Percentiles rank a stretch among this genome's conserved stretches.
Evolutionary conservation across 2,888 invertebrate species (phyloP).

Genomic region (Tipula confusa): DNA sequence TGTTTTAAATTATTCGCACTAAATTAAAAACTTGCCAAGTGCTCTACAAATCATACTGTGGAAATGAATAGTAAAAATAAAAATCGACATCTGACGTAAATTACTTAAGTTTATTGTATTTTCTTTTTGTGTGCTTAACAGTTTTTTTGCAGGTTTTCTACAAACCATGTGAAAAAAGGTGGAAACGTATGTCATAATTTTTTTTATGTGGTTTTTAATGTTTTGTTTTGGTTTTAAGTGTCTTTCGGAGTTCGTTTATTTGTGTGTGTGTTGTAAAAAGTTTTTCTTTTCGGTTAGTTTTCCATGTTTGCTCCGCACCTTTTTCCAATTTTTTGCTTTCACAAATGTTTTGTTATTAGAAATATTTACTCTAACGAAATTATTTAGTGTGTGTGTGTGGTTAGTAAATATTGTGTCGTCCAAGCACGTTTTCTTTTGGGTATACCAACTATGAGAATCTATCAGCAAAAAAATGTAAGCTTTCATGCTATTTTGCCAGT

Average conservation of each 20-base stretch:
- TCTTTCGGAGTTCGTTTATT: background rate
- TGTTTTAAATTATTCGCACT: no score
- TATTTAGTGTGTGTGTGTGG: background rate
- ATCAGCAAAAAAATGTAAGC: background rate
- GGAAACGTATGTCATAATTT: background rate
- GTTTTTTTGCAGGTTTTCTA: background rate
- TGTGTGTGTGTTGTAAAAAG: background rate
- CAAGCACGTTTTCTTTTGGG: background rate
- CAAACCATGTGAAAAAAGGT: slow-evolving; percentile 1
- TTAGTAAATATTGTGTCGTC: background rate
- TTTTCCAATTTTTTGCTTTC: no score
- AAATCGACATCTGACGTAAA: background rate
- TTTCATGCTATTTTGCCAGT: background rate
- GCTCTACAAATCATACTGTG: no score
- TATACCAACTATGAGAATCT: background rate
- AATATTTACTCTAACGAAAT: background rate
- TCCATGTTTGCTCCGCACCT: background rate
- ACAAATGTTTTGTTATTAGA: background rate
- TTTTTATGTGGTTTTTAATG: background rate
- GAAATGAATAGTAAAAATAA: background rate
- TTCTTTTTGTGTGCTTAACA: background rate
- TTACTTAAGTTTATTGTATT: background rate
- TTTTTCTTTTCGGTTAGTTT: background rate
- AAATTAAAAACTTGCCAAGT: no score
- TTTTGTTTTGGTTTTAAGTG: slow-evolving; percentile 16